These are phyloP conservation scores for Tor tambroides DNA, from an alignment of 2,113 vertebrate species.

Conservation along the genomic window DNA sequence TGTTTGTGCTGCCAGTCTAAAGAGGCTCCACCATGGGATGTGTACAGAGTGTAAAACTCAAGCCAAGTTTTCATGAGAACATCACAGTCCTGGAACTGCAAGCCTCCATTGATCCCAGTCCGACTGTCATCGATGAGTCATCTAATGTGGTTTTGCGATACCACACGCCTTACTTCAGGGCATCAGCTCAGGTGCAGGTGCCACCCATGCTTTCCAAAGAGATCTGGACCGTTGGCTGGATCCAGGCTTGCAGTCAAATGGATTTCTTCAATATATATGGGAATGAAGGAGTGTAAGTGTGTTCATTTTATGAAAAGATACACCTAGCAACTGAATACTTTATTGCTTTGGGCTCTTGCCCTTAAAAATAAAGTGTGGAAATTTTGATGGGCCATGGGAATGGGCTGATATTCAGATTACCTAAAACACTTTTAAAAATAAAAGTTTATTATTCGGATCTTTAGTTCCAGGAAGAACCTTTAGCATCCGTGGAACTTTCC, in stretches of 20 bases:
- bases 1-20: slow-evolving; percentile 71
- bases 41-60: slow-evolving; percentile 85
- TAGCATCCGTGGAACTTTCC: no score
- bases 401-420: no score
- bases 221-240: slow-evolving; percentile 88
- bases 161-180: slow-evolving; percentile 86
- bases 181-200: slow-evolving; percentile 83
- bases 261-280: slow-evolving; percentile 88
- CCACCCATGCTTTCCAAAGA: slow-evolving; percentile 82
- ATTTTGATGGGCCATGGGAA: no score
- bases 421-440: no score
- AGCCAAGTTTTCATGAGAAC: slow-evolving; percentile 83
- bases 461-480: no score
- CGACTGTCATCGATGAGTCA: slow-evolving; percentile 87
- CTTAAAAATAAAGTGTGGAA: neutral
- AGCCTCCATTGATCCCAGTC: slow-evolving; percentile 82
- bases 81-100: slow-evolving; percentile 83
- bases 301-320: neutral
- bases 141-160: slow-evolving; percentile 87
- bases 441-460: no score
- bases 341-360: neutral
- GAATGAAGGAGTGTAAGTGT: slow-evolving; percentile 82
- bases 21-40: slow-evolving; percentile 83
- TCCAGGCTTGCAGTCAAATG: slow-evolving; percentile 89
- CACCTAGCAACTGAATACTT: neutral